These are phyloP conservation scores for Hemaris fuciformis DNA, from an alignment of 2,888 invertebrate genomes.

Conservation along the genomic window DNA sequence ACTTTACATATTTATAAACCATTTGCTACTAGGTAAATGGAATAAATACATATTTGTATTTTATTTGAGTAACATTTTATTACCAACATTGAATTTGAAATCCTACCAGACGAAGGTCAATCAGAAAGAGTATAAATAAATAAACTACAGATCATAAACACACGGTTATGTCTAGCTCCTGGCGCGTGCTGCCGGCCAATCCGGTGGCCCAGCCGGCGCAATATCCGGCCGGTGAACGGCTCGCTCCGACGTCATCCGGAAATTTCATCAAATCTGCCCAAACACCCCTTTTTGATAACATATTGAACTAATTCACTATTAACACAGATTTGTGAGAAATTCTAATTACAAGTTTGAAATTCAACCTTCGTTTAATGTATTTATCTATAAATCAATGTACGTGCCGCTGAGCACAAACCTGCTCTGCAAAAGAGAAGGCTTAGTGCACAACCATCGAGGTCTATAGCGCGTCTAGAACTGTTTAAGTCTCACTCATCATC, in stretches of 20 bases:
- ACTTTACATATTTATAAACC: no score
- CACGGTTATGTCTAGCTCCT: background rate
- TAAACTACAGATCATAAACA: background rate
- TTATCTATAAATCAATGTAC: no score
- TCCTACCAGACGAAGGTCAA: background rate
- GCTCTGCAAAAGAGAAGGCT: no score
- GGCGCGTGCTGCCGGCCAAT: constrained; percentile 27
- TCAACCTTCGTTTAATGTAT: background rate
- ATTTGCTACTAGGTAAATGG: no score
- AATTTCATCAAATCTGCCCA: constrained; percentile 59
- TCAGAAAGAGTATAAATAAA: background rate
- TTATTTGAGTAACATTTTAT: background rate
- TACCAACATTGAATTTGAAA: background rate
- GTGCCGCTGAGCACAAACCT: no score
- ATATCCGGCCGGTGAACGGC: constrained; percentile 52
- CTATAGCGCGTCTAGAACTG: no score
- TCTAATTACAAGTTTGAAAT: background rate
- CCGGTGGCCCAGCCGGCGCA: constrained; percentile 36
- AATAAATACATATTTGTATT: no score
- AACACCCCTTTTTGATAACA: constrained; percentile 42
- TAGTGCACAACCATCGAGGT: no score
- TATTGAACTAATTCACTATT: constrained; percentile 31
- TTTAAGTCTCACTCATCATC: no score
- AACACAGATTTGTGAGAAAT: background rate
- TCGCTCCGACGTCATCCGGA: constrained; percentile 36